A percentile compares a stretch with the other conserved stretches of the same genome.
phyloP scores from a whole-genome alignment of 2,888 invertebrate genomes.

The Carcina quercana region DNA sequence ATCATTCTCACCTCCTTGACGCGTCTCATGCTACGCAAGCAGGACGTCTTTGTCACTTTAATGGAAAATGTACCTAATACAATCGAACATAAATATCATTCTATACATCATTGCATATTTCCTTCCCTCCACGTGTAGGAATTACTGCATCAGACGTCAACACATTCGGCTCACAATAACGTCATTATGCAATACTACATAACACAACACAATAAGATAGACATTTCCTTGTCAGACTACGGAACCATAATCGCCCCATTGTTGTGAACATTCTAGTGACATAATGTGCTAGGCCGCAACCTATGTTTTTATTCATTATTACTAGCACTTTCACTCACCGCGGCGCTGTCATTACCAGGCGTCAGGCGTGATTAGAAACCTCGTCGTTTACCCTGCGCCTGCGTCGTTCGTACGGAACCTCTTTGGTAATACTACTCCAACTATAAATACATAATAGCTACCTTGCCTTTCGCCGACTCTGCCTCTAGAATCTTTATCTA shows the following conservation, averaged over 20 bases:
- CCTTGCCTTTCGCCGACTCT: background rate
- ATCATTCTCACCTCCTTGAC: no score
- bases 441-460: background rate
- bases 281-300: conserved; percentile 18
- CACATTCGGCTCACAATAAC: no score
- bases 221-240: background rate
- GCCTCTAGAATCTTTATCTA: background rate
- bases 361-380: conserved; percentile 45
- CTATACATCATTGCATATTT: no score
- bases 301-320: conserved; percentile 35
- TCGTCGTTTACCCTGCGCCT: conserved; percentile 17
- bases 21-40: no score
- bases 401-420: conserved; percentile 18
- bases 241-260: background rate
- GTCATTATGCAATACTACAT: background rate
- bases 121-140: no score
- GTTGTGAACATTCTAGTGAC: conserved; percentile 23
- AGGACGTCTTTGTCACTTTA: no score
- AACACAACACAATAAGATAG: background rate
- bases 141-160: no score
- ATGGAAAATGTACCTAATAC: no score
- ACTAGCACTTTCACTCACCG: conserved; percentile 18
- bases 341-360: conserved; percentile 23
- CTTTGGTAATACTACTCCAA: conserved; percentile 31
- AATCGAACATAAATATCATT: no score